These are phyloP conservation scores for Plebejus anna DNA, from an alignment of 2,888 invertebrate genomes.

Conservation along the genomic window DNA sequence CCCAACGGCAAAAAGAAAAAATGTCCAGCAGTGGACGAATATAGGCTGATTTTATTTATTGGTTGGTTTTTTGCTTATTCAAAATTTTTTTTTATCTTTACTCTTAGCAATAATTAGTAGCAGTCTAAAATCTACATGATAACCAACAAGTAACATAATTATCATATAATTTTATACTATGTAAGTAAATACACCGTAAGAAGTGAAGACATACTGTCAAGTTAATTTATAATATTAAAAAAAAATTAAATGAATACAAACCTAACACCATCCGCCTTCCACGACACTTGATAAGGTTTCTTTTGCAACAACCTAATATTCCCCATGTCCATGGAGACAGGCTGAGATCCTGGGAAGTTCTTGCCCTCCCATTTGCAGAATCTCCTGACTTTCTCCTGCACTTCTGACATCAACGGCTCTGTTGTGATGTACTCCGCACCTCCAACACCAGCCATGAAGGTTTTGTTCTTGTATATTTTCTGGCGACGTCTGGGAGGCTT, in stretches of 20 bases:
- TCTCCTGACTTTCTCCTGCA: conserved; percentile 86
- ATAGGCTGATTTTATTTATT: too few relatives aligned
- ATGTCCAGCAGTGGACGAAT: too few relatives aligned
- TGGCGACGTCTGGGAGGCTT: conserved; percentile 54
- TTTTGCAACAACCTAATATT: conserved; percentile 88
- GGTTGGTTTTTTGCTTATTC: too few relatives aligned
- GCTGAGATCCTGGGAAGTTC: conserved; percentile 98
- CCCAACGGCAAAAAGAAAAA: too few relatives aligned
- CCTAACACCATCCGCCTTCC: conserved; percentile 99
- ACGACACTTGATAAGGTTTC: conserved; percentile 96
- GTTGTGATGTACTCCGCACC: conserved; percentile 87
- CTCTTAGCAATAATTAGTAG: too few relatives aligned
- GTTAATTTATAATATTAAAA: not conserved
- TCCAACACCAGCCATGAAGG: conserved; percentile 94
- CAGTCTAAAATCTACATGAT: too few relatives aligned
- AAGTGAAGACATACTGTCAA: not conserved
- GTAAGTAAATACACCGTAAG: conserved; percentile 32
- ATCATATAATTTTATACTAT: too few relatives aligned
- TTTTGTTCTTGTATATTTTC: conserved; percentile 78
- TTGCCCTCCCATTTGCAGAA: conserved; percentile 89
- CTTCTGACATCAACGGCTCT: conserved; percentile 76
- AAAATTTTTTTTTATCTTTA: too few relatives aligned
- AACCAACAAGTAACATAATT: too few relatives aligned
- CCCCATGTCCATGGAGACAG: conserved; percentile 94
- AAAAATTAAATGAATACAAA: conserved; percentile 46